A percentile compares a stretch with the other conserved stretches of the same genome.
phyloP scores from a whole-genome alignment of 1,140 invertebrate species.

The Palaemon carinicauda region DNA sequence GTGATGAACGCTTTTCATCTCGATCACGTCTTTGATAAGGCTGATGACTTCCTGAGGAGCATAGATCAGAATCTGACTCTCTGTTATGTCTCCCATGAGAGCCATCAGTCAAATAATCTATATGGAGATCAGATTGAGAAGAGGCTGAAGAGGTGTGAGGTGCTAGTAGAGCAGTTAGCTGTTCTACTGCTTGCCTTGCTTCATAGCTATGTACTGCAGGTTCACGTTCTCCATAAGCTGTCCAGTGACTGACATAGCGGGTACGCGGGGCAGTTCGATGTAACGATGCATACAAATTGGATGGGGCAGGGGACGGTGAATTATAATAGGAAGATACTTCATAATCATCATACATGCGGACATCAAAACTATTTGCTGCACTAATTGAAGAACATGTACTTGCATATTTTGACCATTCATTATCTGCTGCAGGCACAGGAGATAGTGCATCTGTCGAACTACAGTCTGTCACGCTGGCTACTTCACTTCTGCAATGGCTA shows the following conservation, averaged over 20 bases:
- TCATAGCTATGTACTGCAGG: conserved; percentile 15
- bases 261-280: conserved; percentile 13
- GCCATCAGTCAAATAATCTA: neutral
- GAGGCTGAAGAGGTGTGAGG: neutral
- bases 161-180: conserved; percentile 37
- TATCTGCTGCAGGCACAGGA: conserved; percentile 22
- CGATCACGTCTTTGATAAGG: neutral
- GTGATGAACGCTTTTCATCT: neutral
- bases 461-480: conserved; percentile 32
- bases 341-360: conserved; percentile 56
- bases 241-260: conserved; percentile 15
- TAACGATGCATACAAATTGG: conserved; percentile 51
- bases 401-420: conserved; percentile 55
- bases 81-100: neutral
- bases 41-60: conserved; percentile 12
- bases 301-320: conserved; percentile 35
- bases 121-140: neutral
- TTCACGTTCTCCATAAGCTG: conserved; percentile 12
- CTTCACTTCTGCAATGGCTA: conserved; percentile 10
- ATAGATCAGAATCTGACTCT: conserved; percentile 28
- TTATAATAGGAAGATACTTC: conserved; percentile 57
- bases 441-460: conserved; percentile 51
- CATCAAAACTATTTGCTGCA: conserved; percentile 54
- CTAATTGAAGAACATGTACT: conserved; percentile 56
- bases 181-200: conserved; percentile 37